Base-by-base conservation (phyloP, 2,888 invertebrate species). In the Meloe dianella region DNA sequence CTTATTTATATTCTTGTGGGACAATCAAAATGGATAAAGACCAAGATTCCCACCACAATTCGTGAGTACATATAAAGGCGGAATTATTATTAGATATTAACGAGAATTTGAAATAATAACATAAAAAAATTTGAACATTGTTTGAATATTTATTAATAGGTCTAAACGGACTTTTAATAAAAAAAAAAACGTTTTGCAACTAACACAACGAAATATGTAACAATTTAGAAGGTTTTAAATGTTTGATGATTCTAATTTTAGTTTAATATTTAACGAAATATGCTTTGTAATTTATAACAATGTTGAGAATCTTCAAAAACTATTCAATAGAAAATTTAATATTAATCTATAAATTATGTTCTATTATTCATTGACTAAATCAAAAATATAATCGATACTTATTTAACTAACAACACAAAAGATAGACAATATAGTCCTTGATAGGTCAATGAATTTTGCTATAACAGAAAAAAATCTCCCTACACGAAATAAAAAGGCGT, bases 371-470 rank as follows among this genome's bases (percentile, higher is more conserved):
- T 30, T 7, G 59, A 35, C 7, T 59, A 59, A 59, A 59, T 59
- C 35, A 59, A 59, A 59, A 35, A 58, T 24, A 38, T 20, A 63
- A 68, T 68, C 68, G 62, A 68, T 65, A 68, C 54, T 54, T 56
- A 63, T 63, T 68, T 62, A 65, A 62, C 60, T 60, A 65, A 65
- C 60, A 63, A 63, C 60, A 65, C 57, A 63, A 57, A 62, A 57
- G 58, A 24, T 47, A 38, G 60, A 38, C 41, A 38, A 27, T 22
- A 27, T 61, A 61, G 47, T 51, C 29, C 54, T 38, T 59, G 59
- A 59, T 59, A 35, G 59, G 59, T 59, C 59, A 59, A 54, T 17
- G 35, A 58, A 57, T 63, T n/a, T 63, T 4, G 24, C 30, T 30
- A 47, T 12, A 38, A 58, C 24, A 35, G 29, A 22, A 35, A 58